Conservation (phyloP, 2,113 vertebrate species). For the Parus major region DNA sequence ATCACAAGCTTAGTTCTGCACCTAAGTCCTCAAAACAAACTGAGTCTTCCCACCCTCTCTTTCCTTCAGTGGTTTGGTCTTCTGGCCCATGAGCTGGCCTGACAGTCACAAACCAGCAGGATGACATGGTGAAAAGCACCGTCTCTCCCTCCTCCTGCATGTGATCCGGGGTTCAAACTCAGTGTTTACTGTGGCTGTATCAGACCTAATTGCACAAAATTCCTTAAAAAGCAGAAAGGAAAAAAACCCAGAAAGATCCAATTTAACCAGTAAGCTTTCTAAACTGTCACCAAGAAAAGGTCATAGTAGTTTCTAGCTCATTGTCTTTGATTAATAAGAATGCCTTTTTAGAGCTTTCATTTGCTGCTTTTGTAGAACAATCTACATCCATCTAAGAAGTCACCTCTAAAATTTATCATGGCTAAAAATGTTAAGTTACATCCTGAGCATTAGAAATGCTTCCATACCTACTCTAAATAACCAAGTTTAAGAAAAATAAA, state of each 20-base stretch:
- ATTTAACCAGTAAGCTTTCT: not conserved
- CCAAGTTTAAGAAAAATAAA: not conserved
- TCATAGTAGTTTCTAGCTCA: not conserved
- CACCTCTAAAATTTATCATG: not conserved
- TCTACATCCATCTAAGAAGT: not conserved
- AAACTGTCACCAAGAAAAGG: not conserved
- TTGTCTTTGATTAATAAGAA: not conserved
- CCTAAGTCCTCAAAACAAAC: not conserved
- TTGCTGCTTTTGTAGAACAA: not conserved
- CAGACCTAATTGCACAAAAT: not conserved
- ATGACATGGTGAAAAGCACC: rapidly evolving
- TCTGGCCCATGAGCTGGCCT: not conserved
- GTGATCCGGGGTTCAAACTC: not conserved
- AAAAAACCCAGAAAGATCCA: not conserved
- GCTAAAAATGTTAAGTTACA: not conserved
- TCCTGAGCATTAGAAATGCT: not conserved
- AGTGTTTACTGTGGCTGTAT: not conserved
- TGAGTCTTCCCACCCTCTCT: not conserved
- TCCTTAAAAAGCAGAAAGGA: not conserved
- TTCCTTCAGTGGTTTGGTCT: not conserved
- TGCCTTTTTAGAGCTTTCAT: not conserved
- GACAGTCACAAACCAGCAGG: not conserved
- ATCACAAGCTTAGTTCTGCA: not conserved
- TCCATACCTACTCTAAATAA: not conserved
- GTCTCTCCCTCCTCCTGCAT: not conserved